These are phyloP conservation scores for Spilogale gracilis DNA, from an alignment of 2,113 vertebrate genomes.

Conservation along the genomic window DNA sequence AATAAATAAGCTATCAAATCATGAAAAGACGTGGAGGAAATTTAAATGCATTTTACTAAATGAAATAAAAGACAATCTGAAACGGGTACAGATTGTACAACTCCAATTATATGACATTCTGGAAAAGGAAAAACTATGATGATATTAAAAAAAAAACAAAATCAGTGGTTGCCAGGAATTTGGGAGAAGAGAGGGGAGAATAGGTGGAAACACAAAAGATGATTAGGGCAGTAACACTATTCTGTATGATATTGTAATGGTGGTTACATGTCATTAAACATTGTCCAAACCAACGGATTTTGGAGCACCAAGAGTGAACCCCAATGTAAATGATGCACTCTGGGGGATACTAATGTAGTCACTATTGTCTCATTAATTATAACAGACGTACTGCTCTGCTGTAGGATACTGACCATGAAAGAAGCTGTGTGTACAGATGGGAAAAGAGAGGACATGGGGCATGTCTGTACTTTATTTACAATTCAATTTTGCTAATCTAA, in stretches of 20 bases:
- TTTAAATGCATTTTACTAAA: background rate
- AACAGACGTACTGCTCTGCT: background rate
- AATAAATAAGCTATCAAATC: background rate
- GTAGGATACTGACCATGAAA: background rate
- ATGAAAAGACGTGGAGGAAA: background rate
- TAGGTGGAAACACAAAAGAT: background rate
- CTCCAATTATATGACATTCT: background rate
- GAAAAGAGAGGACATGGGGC: fast-evolving
- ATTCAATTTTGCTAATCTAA: background rate
- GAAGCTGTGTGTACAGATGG: background rate
- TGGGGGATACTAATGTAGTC: background rate
- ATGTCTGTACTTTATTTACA: background rate
- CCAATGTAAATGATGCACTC: background rate
- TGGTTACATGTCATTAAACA: background rate
- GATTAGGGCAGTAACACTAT: background rate
- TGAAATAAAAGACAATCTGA: background rate
- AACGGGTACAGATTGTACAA: background rate
- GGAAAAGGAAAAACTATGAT: background rate
- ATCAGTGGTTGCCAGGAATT: background rate
- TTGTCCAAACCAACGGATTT: background rate
- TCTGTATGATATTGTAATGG: background rate
- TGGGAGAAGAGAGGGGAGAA: background rate
- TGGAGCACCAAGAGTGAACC: background rate
- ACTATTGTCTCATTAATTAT: background rate
- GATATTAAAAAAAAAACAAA: background rate